Evolutionary conservation across 2,888 invertebrate genomes (phyloP).

Genomic region (Drosophila meridionalis): DNA sequence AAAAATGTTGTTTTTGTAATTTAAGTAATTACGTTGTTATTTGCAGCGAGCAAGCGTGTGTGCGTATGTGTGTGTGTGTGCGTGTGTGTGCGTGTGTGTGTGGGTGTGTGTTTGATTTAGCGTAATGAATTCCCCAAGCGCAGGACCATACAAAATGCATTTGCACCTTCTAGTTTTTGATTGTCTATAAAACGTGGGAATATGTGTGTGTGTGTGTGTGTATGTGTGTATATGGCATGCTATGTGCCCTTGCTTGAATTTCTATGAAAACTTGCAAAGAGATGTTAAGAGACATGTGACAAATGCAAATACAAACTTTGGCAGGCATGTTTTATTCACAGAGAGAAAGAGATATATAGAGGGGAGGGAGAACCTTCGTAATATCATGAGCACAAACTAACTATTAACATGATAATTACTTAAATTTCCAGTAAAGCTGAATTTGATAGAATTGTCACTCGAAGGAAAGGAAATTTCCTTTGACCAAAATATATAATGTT

Average conservation of each 20-base stretch:
- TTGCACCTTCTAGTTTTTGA: slow-evolving; percentile 4
- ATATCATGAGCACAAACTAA: no score
- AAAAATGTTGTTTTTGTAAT: slow-evolving; percentile 67
- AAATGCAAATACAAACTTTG: not conserved
- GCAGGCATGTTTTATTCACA: not conserved
- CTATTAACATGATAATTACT: no score
- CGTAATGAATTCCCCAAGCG: slow-evolving; percentile 5
- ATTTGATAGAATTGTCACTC: no score
- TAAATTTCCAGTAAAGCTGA: no score
- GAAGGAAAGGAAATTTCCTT: no score
- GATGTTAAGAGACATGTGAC: not conserved
- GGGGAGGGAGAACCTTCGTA: no score
- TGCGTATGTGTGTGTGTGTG: slow-evolving; percentile 7
- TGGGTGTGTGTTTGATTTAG: not conserved
- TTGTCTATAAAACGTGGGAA: not conserved
- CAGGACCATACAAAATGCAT: slow-evolving; percentile 32
- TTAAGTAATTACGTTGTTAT: slow-evolving; percentile 68
- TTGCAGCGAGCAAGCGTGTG: slow-evolving; percentile 9
- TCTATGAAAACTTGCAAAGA: not conserved
- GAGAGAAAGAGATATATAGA: no score
- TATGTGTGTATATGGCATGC: not conserved
- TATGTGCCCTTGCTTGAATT: not conserved
- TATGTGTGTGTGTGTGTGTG: not conserved
- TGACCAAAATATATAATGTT: no score
- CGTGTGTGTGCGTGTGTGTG: slow-evolving; percentile 10